Evolutionary conservation across 1,140 invertebrate species (phyloP), one percentile per base, ranked within the genome.

Genomic region (Phymorhynchus buccinoides): DNA sequence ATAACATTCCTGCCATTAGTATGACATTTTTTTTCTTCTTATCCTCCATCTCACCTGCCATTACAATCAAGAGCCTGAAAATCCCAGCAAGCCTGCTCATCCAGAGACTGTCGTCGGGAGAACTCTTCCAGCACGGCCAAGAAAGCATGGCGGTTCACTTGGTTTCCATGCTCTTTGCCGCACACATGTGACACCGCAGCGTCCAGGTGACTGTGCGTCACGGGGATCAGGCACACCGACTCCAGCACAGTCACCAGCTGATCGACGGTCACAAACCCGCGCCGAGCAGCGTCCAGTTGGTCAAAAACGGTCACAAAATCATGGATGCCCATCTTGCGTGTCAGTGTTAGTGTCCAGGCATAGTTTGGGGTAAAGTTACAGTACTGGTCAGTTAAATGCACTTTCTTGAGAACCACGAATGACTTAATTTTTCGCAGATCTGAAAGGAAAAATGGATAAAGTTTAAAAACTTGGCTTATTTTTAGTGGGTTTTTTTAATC

Each of bases 11-110:
- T n/a, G n/a, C n/a, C n/a, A n/a, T n/a, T n/a, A n/a, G n/a, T n/a
- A n/a, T n/a, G n/a, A n/a, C n/a, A n/a, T n/a, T n/a, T n/a, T n/a
- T n/a, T n/a, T n/a, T n/a, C n/a, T n/a, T n/a, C n/a, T n/a, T n/a
- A n/a, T n/a, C n/a, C n/a, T n/a, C n/a, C 71, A 73, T 3, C 81
- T 30, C 1, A 83, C 81, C 81, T 83, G 30, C 89, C 90, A 75
- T 86, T 88, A 35, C 85, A 87, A 77, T 92, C 91, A 37, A 92
- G 83, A 16, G 90, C 90, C 83, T 90, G 88, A 86, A 91, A 92
- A 79, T 92, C 91, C 91, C 91, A 92, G 66, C 89, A 90, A 7
- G 89, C 87, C 39, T 90, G 86, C 81, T 91, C 88, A 42, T 92
- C 90, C 52, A 89, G 82, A 32, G 87, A 86, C 71, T 88, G 81